These are phyloP conservation scores for Myoxocephalus aenaeus DNA, from an alignment of 2,797 vertebrate species.

Conservation along the genomic window DNA sequence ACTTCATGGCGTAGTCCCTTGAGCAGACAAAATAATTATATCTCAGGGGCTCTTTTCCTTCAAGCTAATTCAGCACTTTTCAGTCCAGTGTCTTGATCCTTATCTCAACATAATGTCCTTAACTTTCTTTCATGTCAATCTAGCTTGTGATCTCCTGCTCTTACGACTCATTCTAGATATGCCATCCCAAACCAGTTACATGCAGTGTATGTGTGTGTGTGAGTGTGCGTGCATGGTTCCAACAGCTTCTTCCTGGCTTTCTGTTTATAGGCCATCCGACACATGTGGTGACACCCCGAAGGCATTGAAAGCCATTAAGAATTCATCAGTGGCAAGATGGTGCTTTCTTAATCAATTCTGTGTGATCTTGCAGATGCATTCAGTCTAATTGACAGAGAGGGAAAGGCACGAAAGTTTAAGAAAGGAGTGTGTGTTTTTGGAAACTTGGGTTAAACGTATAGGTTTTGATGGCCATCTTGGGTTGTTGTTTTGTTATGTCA, in stretches of 20 bases:
- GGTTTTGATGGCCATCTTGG: not conserved
- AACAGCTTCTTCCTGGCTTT: constrained; percentile 28
- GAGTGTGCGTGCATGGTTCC: not conserved
- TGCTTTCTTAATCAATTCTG: constrained; percentile 78
- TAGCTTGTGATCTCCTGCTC: constrained; percentile 32
- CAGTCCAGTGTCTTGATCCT: constrained; percentile 32
- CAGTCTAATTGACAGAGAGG: constrained; percentile 48
- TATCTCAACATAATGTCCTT: constrained; percentile 38
- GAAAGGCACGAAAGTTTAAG: constrained; percentile 10
- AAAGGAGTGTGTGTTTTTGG: constrained; percentile 23
- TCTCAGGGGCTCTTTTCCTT: constrained; percentile 29
- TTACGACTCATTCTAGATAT: constrained; percentile 38
- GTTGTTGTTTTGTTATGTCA: not conserved
- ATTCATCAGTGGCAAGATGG: constrained; percentile 81
- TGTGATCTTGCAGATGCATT: constrained; percentile 71
- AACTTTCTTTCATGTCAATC: constrained; percentile 41
- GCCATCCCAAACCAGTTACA: not conserved
- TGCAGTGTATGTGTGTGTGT: constrained; percentile 6
- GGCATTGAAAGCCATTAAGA: constrained; percentile 68
- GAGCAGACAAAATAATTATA: constrained; percentile 56
- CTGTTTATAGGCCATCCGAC: constrained; percentile 73
- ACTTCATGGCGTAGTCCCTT: constrained; percentile 54
- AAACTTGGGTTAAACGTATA: constrained; percentile 7
- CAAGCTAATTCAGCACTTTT: constrained; percentile 49
- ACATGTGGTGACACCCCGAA: constrained; percentile 65